Percentiles rank a stretch among this genome's conserved stretches.
Conservation (phyloP, 2,888 invertebrate genomes). For the Sphinx pinastri region DNA sequence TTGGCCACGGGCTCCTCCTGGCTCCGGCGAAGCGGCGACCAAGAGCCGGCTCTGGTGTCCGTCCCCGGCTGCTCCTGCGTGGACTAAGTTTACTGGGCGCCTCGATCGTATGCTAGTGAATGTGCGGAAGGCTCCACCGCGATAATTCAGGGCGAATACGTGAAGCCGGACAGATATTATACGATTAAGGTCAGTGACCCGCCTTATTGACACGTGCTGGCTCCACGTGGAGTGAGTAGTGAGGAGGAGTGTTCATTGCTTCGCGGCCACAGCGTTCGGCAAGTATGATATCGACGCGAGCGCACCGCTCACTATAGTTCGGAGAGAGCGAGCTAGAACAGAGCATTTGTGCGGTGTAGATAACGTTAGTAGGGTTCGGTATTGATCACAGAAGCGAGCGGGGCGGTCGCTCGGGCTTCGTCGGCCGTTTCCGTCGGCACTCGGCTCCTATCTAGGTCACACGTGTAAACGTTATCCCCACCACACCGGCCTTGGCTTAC, state of each 20-base stretch:
- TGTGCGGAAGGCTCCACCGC: slow-evolving; percentile 4
- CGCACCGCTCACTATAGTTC: slow-evolving; percentile 34
- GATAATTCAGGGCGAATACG: slow-evolving; percentile 13
- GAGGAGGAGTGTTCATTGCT: slow-evolving; percentile 43
- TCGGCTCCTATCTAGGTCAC: slow-evolving; percentile 80
- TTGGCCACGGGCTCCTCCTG: not conserved
- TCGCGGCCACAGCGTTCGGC: not conserved
- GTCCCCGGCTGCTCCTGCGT: not conserved
- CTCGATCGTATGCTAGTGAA: not conserved
- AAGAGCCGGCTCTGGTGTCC: not conserved
- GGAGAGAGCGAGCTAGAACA: slow-evolving; percentile 42
- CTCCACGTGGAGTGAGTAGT: slow-evolving; percentile 56
- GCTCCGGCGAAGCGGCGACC: slow-evolving; percentile 7
- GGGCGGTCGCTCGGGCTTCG: slow-evolving; percentile 51
- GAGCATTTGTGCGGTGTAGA: slow-evolving; percentile 38
- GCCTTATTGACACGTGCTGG: slow-evolving; percentile 56
- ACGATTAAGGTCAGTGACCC: slow-evolving; percentile 63
- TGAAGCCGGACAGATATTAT: slow-evolving; percentile 31
- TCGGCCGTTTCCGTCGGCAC: slow-evolving; percentile 67
- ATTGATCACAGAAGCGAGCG: slow-evolving; percentile 64
- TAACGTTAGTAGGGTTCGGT: slow-evolving; percentile 45
- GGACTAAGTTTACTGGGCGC: not conserved
- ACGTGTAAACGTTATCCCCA: slow-evolving; percentile 83
- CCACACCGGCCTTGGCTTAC: slow-evolving; percentile 82
- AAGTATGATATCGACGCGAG: slow-evolving; percentile 39